Evolutionary conservation across 2,113 vertebrate genomes (phyloP).

Genomic region (Campylorhamphus procurvoides): DNA sequence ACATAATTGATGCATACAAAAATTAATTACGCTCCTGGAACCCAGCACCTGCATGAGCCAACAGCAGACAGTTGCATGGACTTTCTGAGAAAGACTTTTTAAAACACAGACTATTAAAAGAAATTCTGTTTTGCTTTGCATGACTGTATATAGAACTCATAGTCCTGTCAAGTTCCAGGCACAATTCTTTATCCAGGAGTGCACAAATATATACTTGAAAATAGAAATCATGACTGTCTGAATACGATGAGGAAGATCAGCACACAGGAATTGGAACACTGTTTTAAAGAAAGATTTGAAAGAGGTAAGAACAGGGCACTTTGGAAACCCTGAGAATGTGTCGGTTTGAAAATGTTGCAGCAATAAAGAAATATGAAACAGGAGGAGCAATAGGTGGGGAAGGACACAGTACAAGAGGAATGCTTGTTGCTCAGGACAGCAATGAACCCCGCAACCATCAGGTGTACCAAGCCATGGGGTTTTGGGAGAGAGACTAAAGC

Average conservation of each 20-base stretch:
- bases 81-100: background rate
- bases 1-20: background rate
- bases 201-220: background rate
- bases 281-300: background rate
- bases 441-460: background rate
- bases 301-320: background rate
- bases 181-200: background rate
- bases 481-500: background rate
- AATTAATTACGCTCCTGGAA: background rate
- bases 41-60: background rate
- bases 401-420: background rate
- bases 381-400: background rate
- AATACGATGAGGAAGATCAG: background rate
- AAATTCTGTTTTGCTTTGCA: background rate
- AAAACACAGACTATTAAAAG: background rate
- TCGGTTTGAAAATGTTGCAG: background rate
- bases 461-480: background rate
- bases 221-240: background rate
- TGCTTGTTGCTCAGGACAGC: background rate
- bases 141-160: background rate
- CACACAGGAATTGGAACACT: background rate
- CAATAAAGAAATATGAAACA: background rate
- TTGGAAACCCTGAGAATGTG: background rate
- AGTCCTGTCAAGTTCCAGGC: background rate
- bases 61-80: background rate